Percentiles rank a stretch among this genome's conserved stretches.
Conservation (phyloP, 2,888 invertebrate species). For the Chaetogeoica ovagalla region DNA sequence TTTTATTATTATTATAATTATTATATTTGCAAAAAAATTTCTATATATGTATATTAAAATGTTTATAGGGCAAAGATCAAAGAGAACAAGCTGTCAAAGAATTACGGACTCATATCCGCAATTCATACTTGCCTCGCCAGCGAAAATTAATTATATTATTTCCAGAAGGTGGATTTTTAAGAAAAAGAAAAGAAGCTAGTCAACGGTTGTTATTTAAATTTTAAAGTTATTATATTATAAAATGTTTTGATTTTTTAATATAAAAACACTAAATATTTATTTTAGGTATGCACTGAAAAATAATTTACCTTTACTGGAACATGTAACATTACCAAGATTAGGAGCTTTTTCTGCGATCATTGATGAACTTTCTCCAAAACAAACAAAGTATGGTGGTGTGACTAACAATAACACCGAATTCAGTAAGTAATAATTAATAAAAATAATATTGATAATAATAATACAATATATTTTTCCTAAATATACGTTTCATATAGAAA, state of each 20-base stretch:
- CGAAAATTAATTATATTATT: conserved; percentile 89
- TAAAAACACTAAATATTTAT: conserved; percentile 19
- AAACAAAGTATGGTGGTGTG: conserved; percentile 53
- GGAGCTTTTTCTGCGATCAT: conserved; percentile 88
- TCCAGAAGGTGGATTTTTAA: conserved; percentile 92
- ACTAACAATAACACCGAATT: conserved; percentile 52
- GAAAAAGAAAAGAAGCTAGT: conserved; percentile 83
- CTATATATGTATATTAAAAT: conserved; percentile 44
- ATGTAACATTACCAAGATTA: conserved; percentile 86
- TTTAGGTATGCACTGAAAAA: conserved; percentile 77
- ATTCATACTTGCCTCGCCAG: conserved; percentile 71
- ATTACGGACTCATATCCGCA: conserved; percentile 72
- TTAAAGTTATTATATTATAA: not conserved
- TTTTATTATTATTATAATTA: too few relatives aligned
- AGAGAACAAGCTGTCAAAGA: conserved; percentile 74
- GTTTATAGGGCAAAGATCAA: conserved; percentile 73
- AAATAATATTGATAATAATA: too few relatives aligned
- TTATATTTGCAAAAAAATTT: not conserved
- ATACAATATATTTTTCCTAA: too few relatives aligned
- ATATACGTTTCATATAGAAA: not conserved
- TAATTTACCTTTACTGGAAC: conserved; percentile 79
- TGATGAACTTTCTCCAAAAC: conserved; percentile 62
- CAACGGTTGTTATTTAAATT: too few relatives aligned
- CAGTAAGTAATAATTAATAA: conserved; percentile 34
- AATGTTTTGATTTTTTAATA: not conserved